Evolutionary conservation across 2,888 invertebrate species (phyloP).

Genomic region (Liopterus haemorrhoidalis): DNA sequence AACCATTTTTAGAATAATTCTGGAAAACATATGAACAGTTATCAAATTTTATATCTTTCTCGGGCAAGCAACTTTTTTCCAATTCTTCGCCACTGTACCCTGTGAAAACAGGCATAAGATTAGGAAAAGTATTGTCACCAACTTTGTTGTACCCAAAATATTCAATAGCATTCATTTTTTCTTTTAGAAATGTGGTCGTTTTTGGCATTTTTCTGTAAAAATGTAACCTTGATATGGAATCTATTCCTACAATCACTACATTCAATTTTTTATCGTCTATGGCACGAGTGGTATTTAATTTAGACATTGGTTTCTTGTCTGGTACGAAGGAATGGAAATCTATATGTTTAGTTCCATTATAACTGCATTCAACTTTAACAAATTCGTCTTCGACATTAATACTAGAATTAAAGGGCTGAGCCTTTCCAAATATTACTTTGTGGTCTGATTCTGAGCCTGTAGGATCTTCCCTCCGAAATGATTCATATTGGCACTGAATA

Average conservation of each 20-base stretch:
- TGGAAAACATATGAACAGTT: too few relatives aligned
- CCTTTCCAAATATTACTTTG: constrained; percentile 47
- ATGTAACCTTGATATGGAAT: too few relatives aligned
- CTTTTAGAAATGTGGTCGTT: constrained; percentile 57
- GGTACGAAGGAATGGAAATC: too few relatives aligned
- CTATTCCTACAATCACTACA: too few relatives aligned
- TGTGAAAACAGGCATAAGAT: constrained; percentile 72
- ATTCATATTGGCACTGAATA: too few relatives aligned
- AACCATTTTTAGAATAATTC: too few relatives aligned
- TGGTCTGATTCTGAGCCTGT: constrained; percentile 48
- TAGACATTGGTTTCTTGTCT: too few relatives aligned
- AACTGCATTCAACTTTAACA: constrained; percentile 59
- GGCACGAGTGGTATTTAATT: constrained; percentile 60
- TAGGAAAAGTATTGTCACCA: constrained; percentile 90
- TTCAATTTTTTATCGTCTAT: constrained; percentile 57
- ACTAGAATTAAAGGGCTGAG: constrained; percentile 50
- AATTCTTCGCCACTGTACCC: constrained; percentile 65
- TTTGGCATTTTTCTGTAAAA: constrained; percentile 78
- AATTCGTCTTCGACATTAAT: too few relatives aligned
- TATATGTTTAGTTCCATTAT: constrained; percentile 43
- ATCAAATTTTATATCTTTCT: constrained; percentile 62
- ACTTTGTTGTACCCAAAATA: constrained; percentile 90
- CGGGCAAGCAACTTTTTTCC: constrained; percentile 59
- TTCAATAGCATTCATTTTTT: too few relatives aligned
- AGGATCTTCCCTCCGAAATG: constrained; percentile 52